Base-by-base conservation (phyloP, 2,797 vertebrate species). In the Orientallactaga sibirica region DNA sequence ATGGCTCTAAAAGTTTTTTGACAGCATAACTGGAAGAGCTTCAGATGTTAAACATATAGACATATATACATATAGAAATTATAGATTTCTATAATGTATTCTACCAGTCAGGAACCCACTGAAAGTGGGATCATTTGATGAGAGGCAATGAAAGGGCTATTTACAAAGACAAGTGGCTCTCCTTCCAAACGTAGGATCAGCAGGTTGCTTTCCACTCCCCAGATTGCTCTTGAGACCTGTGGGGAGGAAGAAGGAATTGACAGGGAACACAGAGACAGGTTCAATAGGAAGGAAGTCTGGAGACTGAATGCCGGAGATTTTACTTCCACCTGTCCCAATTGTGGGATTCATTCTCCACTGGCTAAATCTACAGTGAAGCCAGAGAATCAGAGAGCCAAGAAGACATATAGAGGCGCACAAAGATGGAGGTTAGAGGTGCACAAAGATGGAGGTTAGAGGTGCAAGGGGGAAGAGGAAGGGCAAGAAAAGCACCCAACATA, bases 31-130 rank as follows among this genome's bases (percentile, higher is more conserved):
- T 73, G 52, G 41, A 80, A 88, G 87, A 52, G 74, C 24, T 27
- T 95, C 29, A 41, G n/a, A 79, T 94, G 92, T 95, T 93, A 92
- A 92, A 93, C 93, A 88, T 74, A 89, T 37, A 37, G 33, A 37
- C 33, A 37, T 37, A 37, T 37, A 37, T 37, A 37, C 33, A 37
- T 37, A 2, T 37, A 37, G 33, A 37, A 37, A 37, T 37, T 37
- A 37, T 37, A 37, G 33, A 37, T 91, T 94, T 95, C 84, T 87
- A 3, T 92, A 80, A 90, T 88, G 22, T 73, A 80, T 66, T 95
- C 70, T 92, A 73, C 93, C 61, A 84, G 83, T 78, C 74, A 89
- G 67, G 22, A 78, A 27, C 64, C 66, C 66, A 76, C 43, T 52
- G 52, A 92, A 92, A 95, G 73, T 58, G 73, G 66, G 61, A 62